Evolutionary conservation across 2,888 invertebrate genomes (phyloP), one percentile per base, ranked within the genome.

Genomic region (Bellardia bayeri): DNA sequence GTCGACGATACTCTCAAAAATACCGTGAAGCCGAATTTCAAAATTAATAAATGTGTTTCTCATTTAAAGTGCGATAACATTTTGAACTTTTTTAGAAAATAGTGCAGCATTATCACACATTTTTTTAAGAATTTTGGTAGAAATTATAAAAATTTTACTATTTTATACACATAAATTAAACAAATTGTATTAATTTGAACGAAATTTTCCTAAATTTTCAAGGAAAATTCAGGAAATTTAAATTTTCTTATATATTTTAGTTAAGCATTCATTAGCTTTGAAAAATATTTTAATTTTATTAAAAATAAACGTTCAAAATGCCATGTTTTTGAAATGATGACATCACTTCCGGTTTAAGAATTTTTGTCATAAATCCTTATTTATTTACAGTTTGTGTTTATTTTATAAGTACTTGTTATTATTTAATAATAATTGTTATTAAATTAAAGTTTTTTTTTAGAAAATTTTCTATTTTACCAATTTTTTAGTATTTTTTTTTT

Each of bases 31-130:
- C 81, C 68, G 40, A 84, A 84, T 76, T 66, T 76, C 5, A 66
- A 33, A 68, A 49, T 74, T 33, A 64, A 63, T 71, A 23, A 51
- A 72, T 58, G 30, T 64, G 71, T 84, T 40, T 83, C 51, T 78
- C 56, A 80, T 40, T 33, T 74, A 54, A 56, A 58, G 49, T 30
- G 54, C 49, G 90, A 90, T 90, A 90, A 90, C 90, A 89, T 88
- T 88, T 88, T 90, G 90, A 90, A 89, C 90, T 88, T 63, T 87
- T 85, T 75, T 81, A 75, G 80, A 85, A 75, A 87, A 83, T 80
- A 84, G 85, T 87, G 78, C 74, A 82, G 23, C 88, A 88, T 89
- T 89, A 90, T 90, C 90, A 88, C 80, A 83, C 40, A 80, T 78
- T 87, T 89, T 71, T 75, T 78, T 14, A 68, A 33, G 45, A 54